Percentiles rank a stretch among this genome's conserved stretches.
Conservation (phyloP, 2,113 vertebrate species). For the Pedionomus torquatus region DNA sequence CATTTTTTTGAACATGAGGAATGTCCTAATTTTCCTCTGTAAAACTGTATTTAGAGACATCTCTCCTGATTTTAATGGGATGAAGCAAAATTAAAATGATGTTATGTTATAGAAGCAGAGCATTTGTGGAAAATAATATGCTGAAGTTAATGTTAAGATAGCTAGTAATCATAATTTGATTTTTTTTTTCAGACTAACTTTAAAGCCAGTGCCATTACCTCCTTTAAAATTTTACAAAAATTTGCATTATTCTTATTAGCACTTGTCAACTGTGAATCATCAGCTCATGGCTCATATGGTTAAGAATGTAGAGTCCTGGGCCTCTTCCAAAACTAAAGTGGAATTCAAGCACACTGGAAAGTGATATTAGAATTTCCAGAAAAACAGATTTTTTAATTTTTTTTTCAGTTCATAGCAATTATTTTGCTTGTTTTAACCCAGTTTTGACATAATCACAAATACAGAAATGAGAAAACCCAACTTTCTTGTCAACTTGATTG, state of each 20-base stretch:
- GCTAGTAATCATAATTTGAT: not conserved
- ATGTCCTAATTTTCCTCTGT: not conserved
- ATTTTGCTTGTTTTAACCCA: not conserved
- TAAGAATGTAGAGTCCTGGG: not conserved
- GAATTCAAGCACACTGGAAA: not conserved
- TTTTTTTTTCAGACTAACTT: not conserved
- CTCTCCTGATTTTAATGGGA: not conserved
- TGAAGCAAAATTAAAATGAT: not conserved
- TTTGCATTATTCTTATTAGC: not conserved
- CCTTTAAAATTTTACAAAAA: not conserved
- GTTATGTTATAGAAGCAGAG: not conserved
- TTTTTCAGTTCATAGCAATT: not conserved
- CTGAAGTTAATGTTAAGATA: not conserved
- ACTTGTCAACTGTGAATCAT: not conserved
- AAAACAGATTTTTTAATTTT: not conserved
- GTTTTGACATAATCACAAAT: not conserved
- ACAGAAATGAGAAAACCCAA: not conserved
- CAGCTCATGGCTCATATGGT: not conserved
- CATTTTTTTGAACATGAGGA: not conserved
- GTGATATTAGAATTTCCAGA: not conserved
- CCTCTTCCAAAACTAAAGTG: not conserved
- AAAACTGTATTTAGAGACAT: not conserved
- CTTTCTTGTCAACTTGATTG: not conserved
- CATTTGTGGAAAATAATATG: not conserved
- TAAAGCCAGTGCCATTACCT: accelerated